Evolutionary conservation across 2,888 invertebrate species (phyloP).

Genomic region (Anarsia innoxiella): DNA sequence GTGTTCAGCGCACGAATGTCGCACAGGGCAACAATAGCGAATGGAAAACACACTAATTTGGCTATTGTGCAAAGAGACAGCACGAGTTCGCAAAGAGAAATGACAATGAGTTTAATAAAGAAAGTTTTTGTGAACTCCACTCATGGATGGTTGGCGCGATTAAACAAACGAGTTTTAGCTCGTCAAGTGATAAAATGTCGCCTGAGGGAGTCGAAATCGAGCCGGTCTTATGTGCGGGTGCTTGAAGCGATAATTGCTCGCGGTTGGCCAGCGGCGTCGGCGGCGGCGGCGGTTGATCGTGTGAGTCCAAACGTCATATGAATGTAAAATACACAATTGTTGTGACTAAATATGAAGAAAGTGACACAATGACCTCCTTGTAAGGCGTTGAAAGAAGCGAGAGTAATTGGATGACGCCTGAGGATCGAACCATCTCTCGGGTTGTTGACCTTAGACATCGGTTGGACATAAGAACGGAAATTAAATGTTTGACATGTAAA

Average conservation of each 20-base stretch:
- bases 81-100: slow-evolving; percentile 50
- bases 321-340: slow-evolving; percentile 20
- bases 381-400: slow-evolving; percentile 43
- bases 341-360: slow-evolving; percentile 48
- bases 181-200: slow-evolving; percentile 22
- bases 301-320: slow-evolving; percentile 9
- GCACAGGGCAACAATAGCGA: slow-evolving; percentile 42
- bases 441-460: slow-evolving; percentile 18
- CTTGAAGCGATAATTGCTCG: slow-evolving; percentile 13
- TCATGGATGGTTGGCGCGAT: slow-evolving; percentile 52
- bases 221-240: slow-evolving; percentile 16
- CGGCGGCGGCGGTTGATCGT: slow-evolving; percentile 7
- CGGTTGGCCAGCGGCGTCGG: slow-evolving; percentile 5
- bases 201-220: slow-evolving; percentile 28
- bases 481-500: slow-evolving; percentile 6
- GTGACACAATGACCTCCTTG: slow-evolving; percentile 57
- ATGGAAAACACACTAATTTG: slow-evolving; percentile 44
- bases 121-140: slow-evolving; percentile 58
- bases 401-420: slow-evolving; percentile 46
- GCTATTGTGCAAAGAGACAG: slow-evolving; percentile 46
- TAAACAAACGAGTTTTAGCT: slow-evolving; percentile 49
- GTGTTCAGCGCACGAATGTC: slow-evolving; percentile 21
- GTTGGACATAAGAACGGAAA: slow-evolving; percentile 8
- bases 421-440: slow-evolving; percentile 15
- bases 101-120: slow-evolving; percentile 62